Evolutionary conservation across 1,140 invertebrate species (phyloP).

Genomic region (Pseudomyrmex concolor): DNA sequence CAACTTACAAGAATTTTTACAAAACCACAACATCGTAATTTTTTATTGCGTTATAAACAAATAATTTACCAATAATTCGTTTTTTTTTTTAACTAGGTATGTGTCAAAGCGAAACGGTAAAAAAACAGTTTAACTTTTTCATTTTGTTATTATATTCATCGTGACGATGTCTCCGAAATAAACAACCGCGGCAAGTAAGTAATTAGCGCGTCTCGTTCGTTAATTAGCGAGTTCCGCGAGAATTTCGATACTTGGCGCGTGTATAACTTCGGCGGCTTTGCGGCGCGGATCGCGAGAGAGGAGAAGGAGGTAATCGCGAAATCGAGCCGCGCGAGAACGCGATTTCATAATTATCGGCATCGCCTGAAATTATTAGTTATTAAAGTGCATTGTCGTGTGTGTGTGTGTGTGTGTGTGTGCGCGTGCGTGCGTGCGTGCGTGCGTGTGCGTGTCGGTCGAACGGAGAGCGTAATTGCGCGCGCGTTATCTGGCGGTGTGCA

Average conservation of each 20-base stretch:
- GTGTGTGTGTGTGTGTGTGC: neutral
- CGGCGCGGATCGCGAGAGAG: neutral
- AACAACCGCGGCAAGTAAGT: slow-evolving; percentile 32
- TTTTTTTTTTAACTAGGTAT: no score
- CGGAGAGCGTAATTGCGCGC: slow-evolving; percentile 42
- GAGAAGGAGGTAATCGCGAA: slow-evolving; percentile 32
- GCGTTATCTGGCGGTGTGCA: slow-evolving; percentile 30
- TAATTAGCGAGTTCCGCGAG: slow-evolving; percentile 52
- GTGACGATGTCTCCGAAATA: slow-evolving; percentile 24
- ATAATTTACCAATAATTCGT: no score
- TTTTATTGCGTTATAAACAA: no score
- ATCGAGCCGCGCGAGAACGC: slow-evolving; percentile 45
- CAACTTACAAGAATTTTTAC: neutral
- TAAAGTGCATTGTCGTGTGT: slow-evolving; percentile 37
- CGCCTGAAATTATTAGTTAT: slow-evolving; percentile 50
- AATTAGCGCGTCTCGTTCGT: slow-evolving; percentile 50
- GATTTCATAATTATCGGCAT: slow-evolving; percentile 56
- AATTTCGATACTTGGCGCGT: slow-evolving; percentile 43
- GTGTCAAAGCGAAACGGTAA: neutral
- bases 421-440: neutral
- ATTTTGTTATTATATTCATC: slow-evolving; percentile 4
- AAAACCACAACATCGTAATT: no score
- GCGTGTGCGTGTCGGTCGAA: neutral
- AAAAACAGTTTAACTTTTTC: slow-evolving; percentile 5
- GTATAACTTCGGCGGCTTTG: neutral